Percentiles rank a stretch among this genome's conserved stretches.
These are phyloP conservation scores for Drosophila sturtevanti DNA, from an alignment of 1,140 invertebrate genomes.

Conservation along the genomic window DNA sequence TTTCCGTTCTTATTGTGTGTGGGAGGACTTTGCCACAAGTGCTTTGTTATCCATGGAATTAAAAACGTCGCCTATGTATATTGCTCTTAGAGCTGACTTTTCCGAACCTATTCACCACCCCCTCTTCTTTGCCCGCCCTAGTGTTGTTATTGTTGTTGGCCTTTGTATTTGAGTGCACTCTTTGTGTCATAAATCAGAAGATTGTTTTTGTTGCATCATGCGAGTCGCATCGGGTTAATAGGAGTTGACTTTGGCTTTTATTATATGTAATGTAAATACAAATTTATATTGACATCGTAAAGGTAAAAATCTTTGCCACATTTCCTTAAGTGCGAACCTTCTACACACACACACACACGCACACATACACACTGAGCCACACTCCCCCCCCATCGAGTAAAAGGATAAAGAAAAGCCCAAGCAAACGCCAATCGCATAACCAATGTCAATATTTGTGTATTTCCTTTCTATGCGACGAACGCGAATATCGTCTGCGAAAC, in stretches of 20 bases:
- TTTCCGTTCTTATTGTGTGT: slow-evolving; percentile 8
- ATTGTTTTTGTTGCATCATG: slow-evolving; percentile 50
- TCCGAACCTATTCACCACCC: neutral
- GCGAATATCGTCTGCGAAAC: slow-evolving; percentile 25
- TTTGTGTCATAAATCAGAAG: slow-evolving; percentile 77
- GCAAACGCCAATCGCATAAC: slow-evolving; percentile 69
- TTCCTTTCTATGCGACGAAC: slow-evolving; percentile 72
- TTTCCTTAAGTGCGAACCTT: slow-evolving; percentile 54
- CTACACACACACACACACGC: slow-evolving; percentile 16
- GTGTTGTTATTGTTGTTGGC: neutral
- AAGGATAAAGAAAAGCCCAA: slow-evolving; percentile 18
- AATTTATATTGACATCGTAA: slow-evolving; percentile 82
- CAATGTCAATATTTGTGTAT: slow-evolving; percentile 80
- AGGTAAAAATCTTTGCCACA: slow-evolving; percentile 71
- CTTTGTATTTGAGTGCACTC: slow-evolving; percentile 66
- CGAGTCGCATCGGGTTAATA: slow-evolving; percentile 6
- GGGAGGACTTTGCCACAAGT: slow-evolving; percentile 52
- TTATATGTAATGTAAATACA: slow-evolving; percentile 80
- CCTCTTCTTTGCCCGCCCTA: slow-evolving; percentile 24
- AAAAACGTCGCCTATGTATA: slow-evolving; percentile 70
- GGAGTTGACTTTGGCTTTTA: slow-evolving; percentile 33
- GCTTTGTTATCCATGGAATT: slow-evolving; percentile 77
- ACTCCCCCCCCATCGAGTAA: slow-evolving; percentile 5
- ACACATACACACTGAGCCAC: slow-evolving; percentile 11
- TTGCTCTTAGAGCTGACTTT: slow-evolving; percentile 44